Percentiles rank a stretch among this genome's conserved stretches.
Evolutionary conservation across 2,113 vertebrate genomes (phyloP).

Genomic region (Mobula birostris): DNA sequence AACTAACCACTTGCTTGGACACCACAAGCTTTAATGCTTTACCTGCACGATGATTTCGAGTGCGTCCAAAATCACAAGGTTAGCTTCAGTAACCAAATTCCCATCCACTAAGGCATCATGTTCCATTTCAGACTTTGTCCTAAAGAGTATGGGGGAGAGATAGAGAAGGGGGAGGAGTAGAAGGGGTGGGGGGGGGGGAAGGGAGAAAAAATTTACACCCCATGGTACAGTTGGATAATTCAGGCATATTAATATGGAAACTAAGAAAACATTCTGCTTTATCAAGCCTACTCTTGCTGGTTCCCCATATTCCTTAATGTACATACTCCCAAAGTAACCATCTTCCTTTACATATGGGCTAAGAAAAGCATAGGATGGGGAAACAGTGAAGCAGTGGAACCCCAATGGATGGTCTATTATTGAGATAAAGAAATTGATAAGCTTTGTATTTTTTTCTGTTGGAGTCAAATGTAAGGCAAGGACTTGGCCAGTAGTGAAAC

Average conservation of each 20-base stretch:
- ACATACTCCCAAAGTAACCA: neutral
- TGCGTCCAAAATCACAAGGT: slow-evolving; percentile 74
- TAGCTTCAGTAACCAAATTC: slow-evolving; percentile 77
- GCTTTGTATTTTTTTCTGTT: neutral
- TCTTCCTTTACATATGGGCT: neutral
- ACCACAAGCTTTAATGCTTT: slow-evolving; percentile 43
- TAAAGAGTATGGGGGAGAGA: slow-evolving; percentile 40
- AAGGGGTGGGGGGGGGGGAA: neutral
- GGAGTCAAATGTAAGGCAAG: neutral
- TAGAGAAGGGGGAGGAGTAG: neutral
- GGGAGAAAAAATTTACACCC: no score
- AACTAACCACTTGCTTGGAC: neutral
- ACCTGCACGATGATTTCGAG: slow-evolving; percentile 87
- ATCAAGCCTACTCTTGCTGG: no score
- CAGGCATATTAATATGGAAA: neutral
- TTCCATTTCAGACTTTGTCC: slow-evolving; percentile 77
- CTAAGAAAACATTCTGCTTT: neutral
- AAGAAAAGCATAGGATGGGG: neutral
- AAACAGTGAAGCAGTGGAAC: neutral
- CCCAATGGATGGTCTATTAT: neutral
- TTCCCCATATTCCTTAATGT: neutral
- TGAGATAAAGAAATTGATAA: neutral
- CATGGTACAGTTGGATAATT: neutral
- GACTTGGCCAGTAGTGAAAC: neutral
- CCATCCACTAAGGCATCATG: slow-evolving; percentile 82